These are phyloP conservation scores for Ceryle rudis DNA, from an alignment of 2,797 vertebrate genomes.

Conservation along the genomic window DNA sequence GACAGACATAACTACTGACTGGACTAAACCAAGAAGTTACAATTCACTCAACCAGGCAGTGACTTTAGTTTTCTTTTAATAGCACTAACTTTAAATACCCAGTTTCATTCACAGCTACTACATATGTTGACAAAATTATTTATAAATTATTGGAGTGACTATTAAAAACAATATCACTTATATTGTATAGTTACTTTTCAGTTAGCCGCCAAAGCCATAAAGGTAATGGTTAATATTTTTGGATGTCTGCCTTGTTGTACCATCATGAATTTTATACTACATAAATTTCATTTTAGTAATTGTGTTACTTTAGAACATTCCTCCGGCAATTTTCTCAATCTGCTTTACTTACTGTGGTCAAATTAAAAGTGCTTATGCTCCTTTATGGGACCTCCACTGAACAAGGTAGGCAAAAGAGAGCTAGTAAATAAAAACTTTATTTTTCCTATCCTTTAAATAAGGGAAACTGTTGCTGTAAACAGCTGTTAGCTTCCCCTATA, in stretches of 20 bases:
- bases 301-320: background rate
- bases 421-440: background rate
- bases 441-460: background rate
- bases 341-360: constrained; percentile 20
- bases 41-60: constrained; percentile 73
- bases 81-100: constrained; percentile 50
- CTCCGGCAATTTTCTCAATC: background rate
- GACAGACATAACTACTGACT: constrained; percentile 83
- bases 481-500: background rate
- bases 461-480: background rate
- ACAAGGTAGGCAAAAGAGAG: background rate
- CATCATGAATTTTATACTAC: background rate
- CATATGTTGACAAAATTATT: background rate
- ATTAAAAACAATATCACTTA: background rate
- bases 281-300: background rate
- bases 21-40: constrained; percentile 80
- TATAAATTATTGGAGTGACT: constrained; percentile 24
- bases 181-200: background rate
- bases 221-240: background rate
- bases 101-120: constrained; percentile 23
- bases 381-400: background rate
- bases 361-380: background rate
- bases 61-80: constrained; percentile 52
- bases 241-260: background rate
- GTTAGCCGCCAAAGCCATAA: constrained; percentile 1